phyloP scores from a whole-genome alignment of 2,888 invertebrate genomes.

The Drosophila vallismaia region DNA sequence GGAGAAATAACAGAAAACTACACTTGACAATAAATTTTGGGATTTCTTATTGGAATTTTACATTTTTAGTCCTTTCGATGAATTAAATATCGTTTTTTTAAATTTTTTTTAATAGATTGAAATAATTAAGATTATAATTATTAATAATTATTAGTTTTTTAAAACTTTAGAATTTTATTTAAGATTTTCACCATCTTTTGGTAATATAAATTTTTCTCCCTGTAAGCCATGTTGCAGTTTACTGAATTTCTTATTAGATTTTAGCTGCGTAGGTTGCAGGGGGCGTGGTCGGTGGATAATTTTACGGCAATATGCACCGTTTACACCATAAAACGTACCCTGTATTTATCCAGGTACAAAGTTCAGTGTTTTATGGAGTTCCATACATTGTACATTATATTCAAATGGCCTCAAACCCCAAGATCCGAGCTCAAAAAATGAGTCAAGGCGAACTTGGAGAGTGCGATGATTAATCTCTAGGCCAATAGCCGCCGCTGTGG shows the following conservation, averaged over 20 bases:
- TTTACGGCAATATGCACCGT: slow-evolving; percentile 6
- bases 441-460: slow-evolving; percentile 25
- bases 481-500: slow-evolving; percentile 31
- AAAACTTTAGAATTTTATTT: too few relatives aligned
- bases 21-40: not conserved
- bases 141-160: too few relatives aligned
- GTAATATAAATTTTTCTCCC: not conserved
- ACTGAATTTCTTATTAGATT: slow-evolving; percentile 70
- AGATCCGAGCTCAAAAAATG: slow-evolving; percentile 19
- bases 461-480: slow-evolving; percentile 66
- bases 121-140: too few relatives aligned
- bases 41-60: not conserved
- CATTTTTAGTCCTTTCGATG: too few relatives aligned
- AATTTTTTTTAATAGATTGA: too few relatives aligned
- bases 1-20: not conserved
- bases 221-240: slow-evolving; percentile 43
- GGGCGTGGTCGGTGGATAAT: slow-evolving; percentile 15
- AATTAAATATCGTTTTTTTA: too few relatives aligned
- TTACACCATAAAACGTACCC: not conserved
- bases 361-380: slow-evolving; percentile 10
- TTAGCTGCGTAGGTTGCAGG: slow-evolving; percentile 53
- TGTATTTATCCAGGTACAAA: slow-evolving; percentile 17
- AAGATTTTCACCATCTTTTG: too few relatives aligned
- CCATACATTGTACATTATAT: not conserved
- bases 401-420: not conserved